Conservation (phyloP, 2,113 vertebrate species). For the Pionites leucogaster region DNA sequence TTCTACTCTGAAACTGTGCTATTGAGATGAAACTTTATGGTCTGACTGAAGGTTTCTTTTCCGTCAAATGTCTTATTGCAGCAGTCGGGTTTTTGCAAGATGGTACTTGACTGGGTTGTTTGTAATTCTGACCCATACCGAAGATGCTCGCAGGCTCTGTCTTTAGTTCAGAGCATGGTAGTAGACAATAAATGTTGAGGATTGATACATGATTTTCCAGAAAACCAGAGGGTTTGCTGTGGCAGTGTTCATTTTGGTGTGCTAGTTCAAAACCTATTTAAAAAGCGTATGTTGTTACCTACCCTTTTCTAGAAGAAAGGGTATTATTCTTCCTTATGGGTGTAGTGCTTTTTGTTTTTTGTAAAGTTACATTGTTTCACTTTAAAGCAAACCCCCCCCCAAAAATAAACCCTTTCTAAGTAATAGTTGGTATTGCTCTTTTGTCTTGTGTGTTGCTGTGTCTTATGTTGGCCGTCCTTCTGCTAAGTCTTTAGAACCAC, state of each 20-base stretch:
- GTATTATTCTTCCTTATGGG: background rate
- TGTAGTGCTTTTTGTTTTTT: background rate
- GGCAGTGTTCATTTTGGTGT: background rate
- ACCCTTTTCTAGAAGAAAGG: background rate
- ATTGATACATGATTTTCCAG: background rate
- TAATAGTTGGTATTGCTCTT: background rate
- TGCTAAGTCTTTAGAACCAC: background rate
- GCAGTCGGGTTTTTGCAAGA: background rate
- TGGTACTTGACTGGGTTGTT: background rate
- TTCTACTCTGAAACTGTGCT: background rate
- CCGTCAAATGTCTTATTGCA: background rate
- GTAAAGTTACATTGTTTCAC: background rate
- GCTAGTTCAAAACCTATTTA: background rate
- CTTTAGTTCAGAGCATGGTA: background rate
- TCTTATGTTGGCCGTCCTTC: background rate
- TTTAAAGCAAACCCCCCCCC: background rate
- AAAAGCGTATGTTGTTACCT: background rate
- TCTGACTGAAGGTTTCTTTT: background rate
- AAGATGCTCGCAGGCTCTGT: background rate
- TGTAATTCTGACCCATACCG: background rate
- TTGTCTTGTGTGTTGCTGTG: background rate
- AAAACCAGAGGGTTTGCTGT: background rate
- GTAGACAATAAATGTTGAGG: background rate
- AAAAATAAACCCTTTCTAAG: background rate
- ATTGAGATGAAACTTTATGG: background rate